Evolutionary conservation across 2,113 vertebrate genomes (phyloP), one percentile per base, ranked within the genome.

Genomic region (Menura novaehollandiae): DNA sequence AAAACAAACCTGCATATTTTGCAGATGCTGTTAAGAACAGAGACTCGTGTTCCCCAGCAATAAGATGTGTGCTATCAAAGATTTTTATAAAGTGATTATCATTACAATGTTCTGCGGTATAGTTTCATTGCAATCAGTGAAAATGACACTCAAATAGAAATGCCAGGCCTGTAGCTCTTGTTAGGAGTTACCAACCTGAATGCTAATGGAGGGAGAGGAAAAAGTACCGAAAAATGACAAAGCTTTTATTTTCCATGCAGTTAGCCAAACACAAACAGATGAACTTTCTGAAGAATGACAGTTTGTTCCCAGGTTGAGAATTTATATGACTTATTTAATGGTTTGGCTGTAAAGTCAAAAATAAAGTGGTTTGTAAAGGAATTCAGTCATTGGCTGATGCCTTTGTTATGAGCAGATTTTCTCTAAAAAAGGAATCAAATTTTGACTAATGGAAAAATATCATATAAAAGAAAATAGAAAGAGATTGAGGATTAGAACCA

Each of bases 261-360:
- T 79, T 87, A 87, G 77, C 89, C 95, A 95, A 91, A 93, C 8
- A 78, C 33, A 85, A 84, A 56, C 37, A 88, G 66, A 86, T 85
- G 55, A 95, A 94, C 85, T 88, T 94, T 96, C 68, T 90, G 85
- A 94, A 96, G 93, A 88, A 94, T 44, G 85, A 88, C 67, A 88
- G 51, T 94, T 90, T 93, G 91, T 93, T 95, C 93, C 94, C 82
- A 96, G 93, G 90, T 95, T 93, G 79, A 91, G 82, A 90, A 84
- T 94, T 96, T 96, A 67, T 91, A 55, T 18, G 71, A 94, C 55
- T 89, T 96, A 55, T 85, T 95, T 91, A 95, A 93, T 91, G 47
- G 85, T 88, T 96, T 96, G 95, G 94, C 90, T 95, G 91, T 94
- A 90, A 97, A 94, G 72, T 94, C 17, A 96, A 93, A 96, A 95